A percentile compares a stretch with the other conserved stretches of the same genome.
These are phyloP conservation scores for Pachycephala philippinensis DNA, from an alignment of 2,113 vertebrate species.

Conservation along the genomic window DNA sequence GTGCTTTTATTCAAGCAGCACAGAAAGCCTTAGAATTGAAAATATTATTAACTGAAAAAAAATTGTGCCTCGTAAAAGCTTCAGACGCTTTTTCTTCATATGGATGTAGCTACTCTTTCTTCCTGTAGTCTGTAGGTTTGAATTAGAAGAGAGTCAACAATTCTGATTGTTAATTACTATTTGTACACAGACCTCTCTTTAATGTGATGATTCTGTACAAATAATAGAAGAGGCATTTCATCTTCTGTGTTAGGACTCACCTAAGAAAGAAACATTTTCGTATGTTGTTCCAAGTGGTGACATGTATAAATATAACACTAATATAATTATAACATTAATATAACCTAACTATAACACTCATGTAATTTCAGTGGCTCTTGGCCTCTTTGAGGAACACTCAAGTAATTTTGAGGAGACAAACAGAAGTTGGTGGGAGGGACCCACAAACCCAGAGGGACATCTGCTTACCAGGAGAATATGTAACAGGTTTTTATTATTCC, in stretches of 20 bases:
- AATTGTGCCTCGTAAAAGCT: not conserved
- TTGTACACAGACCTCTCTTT: not conserved
- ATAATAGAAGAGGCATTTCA: not conserved
- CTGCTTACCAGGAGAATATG: not conserved
- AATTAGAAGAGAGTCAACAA: not conserved
- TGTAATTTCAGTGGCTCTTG: not conserved
- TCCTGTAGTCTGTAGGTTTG: not conserved
- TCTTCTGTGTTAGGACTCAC: not conserved
- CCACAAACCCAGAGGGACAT: not conserved
- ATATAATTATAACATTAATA: not conserved
- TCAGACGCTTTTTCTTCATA: not conserved
- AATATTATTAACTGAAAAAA: not conserved
- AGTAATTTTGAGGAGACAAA: not conserved
- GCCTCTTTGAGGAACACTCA: not conserved
- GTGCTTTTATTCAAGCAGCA: not conserved
- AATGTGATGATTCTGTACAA: not conserved
- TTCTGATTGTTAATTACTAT: not conserved
- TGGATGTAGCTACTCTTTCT: not conserved
- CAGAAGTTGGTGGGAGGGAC: not conserved
- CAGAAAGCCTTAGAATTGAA: not conserved
- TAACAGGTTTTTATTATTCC: not conserved
- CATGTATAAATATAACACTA: rapidly evolving
- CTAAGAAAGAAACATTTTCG: not conserved
- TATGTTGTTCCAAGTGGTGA: not conserved
- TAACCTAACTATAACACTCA: not conserved